These are phyloP conservation scores for Parambassis ranga DNA, from an alignment of 2,797 vertebrate species.

Conservation along the genomic window DNA sequence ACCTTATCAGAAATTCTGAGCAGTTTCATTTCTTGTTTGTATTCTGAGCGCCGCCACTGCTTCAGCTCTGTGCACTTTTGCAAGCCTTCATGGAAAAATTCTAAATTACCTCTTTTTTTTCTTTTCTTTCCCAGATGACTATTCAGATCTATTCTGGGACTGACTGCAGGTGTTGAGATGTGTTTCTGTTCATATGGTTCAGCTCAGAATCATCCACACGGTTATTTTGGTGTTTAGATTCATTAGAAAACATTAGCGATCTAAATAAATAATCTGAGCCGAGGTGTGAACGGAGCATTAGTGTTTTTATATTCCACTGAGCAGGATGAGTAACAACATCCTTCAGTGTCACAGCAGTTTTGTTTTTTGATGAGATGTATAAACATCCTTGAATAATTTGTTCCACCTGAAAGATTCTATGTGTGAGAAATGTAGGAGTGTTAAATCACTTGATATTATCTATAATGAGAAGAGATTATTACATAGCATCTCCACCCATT, in stretches of 20 bases:
- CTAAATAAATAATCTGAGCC: neutral
- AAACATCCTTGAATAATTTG: neutral
- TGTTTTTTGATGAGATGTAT: no score
- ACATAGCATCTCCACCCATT: no score
- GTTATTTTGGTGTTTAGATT: neutral
- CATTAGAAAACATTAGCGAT: neutral
- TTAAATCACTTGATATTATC: no score
- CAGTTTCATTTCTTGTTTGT: neutral
- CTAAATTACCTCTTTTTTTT: conserved; percentile 6
- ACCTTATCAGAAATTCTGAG: conserved; percentile 3
- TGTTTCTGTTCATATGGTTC: neutral
- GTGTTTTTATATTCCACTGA: neutral
- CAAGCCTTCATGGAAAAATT: neutral
- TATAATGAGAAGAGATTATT: no score
- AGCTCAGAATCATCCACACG: neutral
- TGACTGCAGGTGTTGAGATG: neutral
- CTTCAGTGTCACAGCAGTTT: neutral
- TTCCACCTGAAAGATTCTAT: neutral
- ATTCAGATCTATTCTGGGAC: conserved; percentile 7
- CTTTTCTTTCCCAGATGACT: neutral
- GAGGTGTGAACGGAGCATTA: neutral
- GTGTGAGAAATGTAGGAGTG: neutral
- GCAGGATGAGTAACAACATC: neutral
- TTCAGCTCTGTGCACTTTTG: neutral
- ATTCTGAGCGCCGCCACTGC: conserved; percentile 9